Evolutionary conservation across 2,797 vertebrate genomes (phyloP).

Genomic region (Thunnus albacares): DNA sequence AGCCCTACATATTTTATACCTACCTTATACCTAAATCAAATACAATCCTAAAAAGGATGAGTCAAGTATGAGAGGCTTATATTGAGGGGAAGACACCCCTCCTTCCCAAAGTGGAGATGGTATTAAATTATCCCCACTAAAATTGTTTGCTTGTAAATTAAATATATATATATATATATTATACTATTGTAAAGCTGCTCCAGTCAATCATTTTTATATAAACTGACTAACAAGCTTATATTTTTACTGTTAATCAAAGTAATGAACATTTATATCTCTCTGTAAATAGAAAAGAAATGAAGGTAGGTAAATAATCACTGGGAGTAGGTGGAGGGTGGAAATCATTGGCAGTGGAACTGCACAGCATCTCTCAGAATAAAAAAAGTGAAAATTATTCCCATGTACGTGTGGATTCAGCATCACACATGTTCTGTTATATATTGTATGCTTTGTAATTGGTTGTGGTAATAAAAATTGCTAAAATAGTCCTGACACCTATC

Average conservation of each 20-base stretch:
- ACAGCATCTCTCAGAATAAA: constrained; percentile 11
- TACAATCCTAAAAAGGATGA: no score
- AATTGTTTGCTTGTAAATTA: background rate
- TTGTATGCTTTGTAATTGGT: background rate
- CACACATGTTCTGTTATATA: constrained; percentile 17
- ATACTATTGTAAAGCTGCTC: background rate
- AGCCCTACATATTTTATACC: no score
- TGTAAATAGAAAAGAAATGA: background rate
- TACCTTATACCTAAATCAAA: no score
- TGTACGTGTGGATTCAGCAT: background rate
- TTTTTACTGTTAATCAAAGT: background rate
- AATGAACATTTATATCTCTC: background rate
- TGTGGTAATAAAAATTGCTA: background rate
- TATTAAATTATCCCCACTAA: no score
- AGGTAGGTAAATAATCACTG: constrained; percentile 6
- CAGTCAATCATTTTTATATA: background rate
- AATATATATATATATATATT: background rate
- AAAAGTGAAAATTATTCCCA: constrained; percentile 5
- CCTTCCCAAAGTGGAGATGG: no score
- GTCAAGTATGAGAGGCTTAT: no score
- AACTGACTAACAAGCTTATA: no score
- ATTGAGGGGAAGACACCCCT: no score
- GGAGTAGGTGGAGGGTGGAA: constrained; percentile 1
- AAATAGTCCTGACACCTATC: constrained; percentile 20
- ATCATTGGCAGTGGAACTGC: constrained; percentile 14